Conservation (phyloP, 2,888 invertebrate genomes). For the Andrena praecox region DNA sequence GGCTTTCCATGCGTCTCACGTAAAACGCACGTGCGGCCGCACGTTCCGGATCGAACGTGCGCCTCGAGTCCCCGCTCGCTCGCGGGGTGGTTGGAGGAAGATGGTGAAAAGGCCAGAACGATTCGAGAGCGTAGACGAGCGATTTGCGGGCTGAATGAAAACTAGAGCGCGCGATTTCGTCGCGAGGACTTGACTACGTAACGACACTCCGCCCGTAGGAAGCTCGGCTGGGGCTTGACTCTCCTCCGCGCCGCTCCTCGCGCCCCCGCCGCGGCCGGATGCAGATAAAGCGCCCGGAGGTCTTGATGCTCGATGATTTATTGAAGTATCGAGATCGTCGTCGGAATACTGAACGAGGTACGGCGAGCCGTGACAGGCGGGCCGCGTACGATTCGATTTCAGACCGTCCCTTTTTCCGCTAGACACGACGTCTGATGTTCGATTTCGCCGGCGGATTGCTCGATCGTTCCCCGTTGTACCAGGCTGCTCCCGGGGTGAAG, state of each 20-base stretch:
- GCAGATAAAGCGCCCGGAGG: constrained; percentile 17
- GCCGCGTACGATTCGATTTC: constrained; percentile 28
- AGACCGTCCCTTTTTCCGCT: background rate
- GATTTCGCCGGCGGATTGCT: constrained; percentile 9
- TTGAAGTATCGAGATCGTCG: constrained; percentile 44
- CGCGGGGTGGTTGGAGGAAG: background rate
- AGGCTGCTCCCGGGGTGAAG: background rate
- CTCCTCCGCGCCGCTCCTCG: background rate
- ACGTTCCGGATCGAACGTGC: constrained; percentile 28
- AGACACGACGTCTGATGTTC: constrained; percentile 23
- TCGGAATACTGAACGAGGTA: constrained; percentile 38
- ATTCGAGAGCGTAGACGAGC: constrained; percentile 23
- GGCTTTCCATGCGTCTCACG: constrained; percentile 49
- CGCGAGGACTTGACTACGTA: constrained; percentile 18
- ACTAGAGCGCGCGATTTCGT: constrained; percentile 26
- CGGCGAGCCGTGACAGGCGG: constrained; percentile 9
- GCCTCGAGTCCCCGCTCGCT: background rate
- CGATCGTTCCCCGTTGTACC: background rate
- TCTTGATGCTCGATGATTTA: constrained; percentile 44
- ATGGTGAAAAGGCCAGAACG: background rate
- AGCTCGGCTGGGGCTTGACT: constrained; percentile 21
- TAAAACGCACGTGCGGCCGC: constrained; percentile 52
- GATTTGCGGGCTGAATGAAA: constrained; percentile 53
- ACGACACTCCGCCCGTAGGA: constrained; percentile 11
- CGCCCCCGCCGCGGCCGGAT: background rate